A percentile compares a stretch with the other conserved stretches of the same genome.
Conservation (phyloP, 2,113 vertebrate species). For the Nansenia antarctica region DNA sequence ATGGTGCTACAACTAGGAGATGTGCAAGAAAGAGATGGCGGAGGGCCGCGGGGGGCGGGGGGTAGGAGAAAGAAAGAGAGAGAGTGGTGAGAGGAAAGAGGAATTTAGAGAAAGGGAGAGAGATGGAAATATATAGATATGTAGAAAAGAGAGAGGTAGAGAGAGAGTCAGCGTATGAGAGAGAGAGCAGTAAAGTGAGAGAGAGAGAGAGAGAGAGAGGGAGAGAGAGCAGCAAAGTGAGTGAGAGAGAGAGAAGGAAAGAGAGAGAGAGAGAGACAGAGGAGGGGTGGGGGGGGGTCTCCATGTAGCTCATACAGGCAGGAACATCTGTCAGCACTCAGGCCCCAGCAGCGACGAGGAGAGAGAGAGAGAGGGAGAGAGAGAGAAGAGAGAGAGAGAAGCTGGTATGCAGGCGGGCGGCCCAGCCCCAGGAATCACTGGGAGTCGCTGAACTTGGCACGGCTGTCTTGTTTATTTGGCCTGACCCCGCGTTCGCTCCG, state of each 20-base stretch:
- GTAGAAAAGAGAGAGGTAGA: not conserved
- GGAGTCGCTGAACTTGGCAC: conserved; percentile 87
- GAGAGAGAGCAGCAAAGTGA: not conserved
- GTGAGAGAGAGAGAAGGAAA: not conserved
- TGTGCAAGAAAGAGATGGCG: not conserved
- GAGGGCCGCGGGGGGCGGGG: not conserved
- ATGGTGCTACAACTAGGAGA: conserved; percentile 8
- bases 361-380: conserved; percentile 8
- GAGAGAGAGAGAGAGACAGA: not conserved
- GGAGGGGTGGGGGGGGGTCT: conserved; percentile 77
- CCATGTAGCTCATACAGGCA: conserved; percentile 81
- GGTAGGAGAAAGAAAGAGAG: conserved; percentile 26
- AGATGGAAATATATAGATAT: not conserved
- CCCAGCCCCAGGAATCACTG: conserved; percentile 81
- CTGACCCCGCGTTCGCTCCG: conserved; percentile 86
- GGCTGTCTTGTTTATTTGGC: conserved; percentile 94
- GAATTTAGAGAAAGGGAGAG: not conserved
- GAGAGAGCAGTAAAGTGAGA: not conserved
- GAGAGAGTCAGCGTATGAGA: conserved; percentile 19
- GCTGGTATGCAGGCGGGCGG: conserved; percentile 80
- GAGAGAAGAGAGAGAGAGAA: conserved; percentile 42
- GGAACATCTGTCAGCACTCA: conserved; percentile 98
- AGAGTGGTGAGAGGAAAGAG: conserved; percentile 27
- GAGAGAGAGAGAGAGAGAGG: conserved; percentile 26
- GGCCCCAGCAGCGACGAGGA: conserved; percentile 80